These are phyloP conservation scores for Epinotia brunnichana DNA, from an alignment of 2,888 invertebrate species.

Conservation along the genomic window DNA sequence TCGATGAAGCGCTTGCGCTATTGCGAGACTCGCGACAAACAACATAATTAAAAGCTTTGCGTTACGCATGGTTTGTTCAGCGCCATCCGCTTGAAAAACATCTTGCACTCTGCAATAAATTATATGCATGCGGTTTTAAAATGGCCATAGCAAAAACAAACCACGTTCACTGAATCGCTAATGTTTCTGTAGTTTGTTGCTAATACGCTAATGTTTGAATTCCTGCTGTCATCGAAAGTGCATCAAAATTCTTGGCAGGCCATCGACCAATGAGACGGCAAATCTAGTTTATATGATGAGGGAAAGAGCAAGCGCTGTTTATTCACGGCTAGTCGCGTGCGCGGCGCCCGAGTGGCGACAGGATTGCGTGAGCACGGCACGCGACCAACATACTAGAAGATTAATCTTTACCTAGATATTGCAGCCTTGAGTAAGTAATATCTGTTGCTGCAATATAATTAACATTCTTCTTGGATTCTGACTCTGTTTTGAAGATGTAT, in stretches of 20 bases:
- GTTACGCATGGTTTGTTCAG: conserved; percentile 17
- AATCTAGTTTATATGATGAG: conserved; percentile 25
- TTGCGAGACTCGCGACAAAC: conserved; percentile 46
- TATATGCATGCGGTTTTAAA: neutral
- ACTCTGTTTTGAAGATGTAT: neutral
- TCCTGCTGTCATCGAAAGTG: conserved; percentile 42
- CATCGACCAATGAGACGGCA: conserved; percentile 9
- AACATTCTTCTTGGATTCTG: neutral
- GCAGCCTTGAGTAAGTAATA: neutral
- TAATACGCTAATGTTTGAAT: conserved; percentile 31
- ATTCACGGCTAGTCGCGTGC: conserved; percentile 53
- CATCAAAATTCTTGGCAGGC: conserved; percentile 41
- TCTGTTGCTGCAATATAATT: too few relatives aligned
- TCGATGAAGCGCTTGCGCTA: conserved; percentile 44
- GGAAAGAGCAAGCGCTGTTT: conserved; percentile 50
- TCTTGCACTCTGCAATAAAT: neutral
- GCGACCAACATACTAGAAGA: conserved; percentile 51
- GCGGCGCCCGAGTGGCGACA: conserved; percentile 49
- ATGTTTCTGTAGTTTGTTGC: conserved; percentile 15
- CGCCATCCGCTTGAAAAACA: conserved; percentile 1
- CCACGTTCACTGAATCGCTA: conserved; percentile 25
- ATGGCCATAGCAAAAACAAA: conserved; percentile 16
- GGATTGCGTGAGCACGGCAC: conserved; percentile 55
- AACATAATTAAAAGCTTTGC: conserved; percentile 42
- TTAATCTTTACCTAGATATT: conserved; percentile 17